Conservation (phyloP, 2,113 vertebrate species). For the Cygnus buccinator region DNA sequence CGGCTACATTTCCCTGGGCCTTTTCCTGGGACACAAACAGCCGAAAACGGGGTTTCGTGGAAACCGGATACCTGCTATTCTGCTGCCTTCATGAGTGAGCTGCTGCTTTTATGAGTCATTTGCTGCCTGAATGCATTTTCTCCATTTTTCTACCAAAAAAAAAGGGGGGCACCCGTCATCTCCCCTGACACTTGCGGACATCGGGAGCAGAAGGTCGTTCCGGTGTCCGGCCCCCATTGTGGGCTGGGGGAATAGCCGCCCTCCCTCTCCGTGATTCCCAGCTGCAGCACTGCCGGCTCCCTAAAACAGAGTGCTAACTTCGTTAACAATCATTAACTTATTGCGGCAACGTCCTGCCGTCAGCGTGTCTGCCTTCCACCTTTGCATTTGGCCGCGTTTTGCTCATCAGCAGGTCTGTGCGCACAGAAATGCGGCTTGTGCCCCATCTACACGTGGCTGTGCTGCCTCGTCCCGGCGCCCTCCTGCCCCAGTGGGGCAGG, state of each 20-base stretch:
- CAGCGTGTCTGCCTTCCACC: neutral
- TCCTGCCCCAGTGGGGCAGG: neutral
- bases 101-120: neutral
- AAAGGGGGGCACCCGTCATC: neutral
- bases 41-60: neutral
- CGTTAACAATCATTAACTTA: too few relatives aligned
- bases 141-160: neutral
- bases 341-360: neutral
- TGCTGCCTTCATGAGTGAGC: neutral
- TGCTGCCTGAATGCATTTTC: neutral
- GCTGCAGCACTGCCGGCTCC: neutral
- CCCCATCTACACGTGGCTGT: fast-evolving
- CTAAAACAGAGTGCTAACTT: neutral
- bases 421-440: fast-evolving
- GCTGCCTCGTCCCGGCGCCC: fast-evolving
- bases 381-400: neutral
- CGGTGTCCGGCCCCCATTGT: fast-evolving
- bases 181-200: neutral
- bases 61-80: neutral
- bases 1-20: neutral
- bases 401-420: fast-evolving
- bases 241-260: neutral
- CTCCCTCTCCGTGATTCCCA: neutral
- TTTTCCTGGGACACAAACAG: neutral
- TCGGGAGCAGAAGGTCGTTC: neutral